Percentiles rank a stretch among this genome's conserved stretches.
These are phyloP conservation scores for Mormyrus lacerda DNA, from an alignment of 2,113 vertebrate genomes.

Conservation along the genomic window DNA sequence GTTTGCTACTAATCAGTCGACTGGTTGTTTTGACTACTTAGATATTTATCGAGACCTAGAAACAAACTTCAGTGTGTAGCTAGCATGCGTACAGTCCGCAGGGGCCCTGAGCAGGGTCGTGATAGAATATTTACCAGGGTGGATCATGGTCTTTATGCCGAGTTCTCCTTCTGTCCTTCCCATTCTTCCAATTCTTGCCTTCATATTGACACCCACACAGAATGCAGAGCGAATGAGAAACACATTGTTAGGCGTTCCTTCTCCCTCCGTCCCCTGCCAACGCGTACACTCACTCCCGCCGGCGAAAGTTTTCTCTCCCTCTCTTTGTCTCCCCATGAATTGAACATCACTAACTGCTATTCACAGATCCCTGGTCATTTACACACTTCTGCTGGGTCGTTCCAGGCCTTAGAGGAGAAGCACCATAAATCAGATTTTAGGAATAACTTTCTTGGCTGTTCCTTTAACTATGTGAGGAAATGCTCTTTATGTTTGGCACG, in stretches of 20 bases:
- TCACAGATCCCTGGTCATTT: constrained; percentile 1
- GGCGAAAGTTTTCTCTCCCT: background rate
- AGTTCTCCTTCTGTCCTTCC: background rate
- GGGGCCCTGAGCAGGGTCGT: background rate
- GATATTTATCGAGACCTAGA: background rate
- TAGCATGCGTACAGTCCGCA: background rate
- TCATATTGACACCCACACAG: background rate
- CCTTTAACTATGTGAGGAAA: background rate
- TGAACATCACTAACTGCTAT: background rate
- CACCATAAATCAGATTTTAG: background rate
- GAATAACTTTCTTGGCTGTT: background rate
- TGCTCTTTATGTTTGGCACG: background rate
- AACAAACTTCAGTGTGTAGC: background rate
- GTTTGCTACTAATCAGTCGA: background rate
- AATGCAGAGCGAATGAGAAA: constrained; percentile 11
- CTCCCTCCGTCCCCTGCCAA: background rate
- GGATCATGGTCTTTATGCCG: background rate
- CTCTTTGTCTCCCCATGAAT: background rate
- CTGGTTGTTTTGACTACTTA: background rate
- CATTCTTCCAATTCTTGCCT: background rate
- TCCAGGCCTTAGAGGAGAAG: background rate
- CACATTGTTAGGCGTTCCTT: constrained; percentile 2
- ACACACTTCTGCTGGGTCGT: background rate
- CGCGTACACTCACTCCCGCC: background rate
- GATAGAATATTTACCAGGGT: constrained; percentile 7